A percentile compares a stretch with the other conserved stretches of the same genome.
phyloP scores from a whole-genome alignment of 2,888 invertebrate genomes.

The Eupelmus urozonus region DNA sequence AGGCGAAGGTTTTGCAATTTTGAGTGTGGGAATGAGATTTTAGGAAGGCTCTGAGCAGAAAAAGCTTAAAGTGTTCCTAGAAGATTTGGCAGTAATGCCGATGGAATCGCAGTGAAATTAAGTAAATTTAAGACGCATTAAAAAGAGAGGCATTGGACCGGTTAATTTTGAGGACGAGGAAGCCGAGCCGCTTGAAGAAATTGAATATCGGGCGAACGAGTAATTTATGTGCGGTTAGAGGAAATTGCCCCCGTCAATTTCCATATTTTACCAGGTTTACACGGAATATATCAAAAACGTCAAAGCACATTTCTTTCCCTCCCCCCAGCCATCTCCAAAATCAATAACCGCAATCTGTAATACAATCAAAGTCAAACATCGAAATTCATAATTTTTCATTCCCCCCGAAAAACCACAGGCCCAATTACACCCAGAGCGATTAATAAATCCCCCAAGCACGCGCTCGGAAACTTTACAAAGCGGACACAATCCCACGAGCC shows the following conservation, averaged over 20 bases:
- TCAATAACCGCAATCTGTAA: too few relatives aligned
- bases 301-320: neutral
- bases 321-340: too few relatives aligned
- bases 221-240: conserved; percentile 35
- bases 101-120: neutral
- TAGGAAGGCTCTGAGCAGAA: too few relatives aligned
- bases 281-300: conserved; percentile 3
- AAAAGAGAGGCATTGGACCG: neutral
- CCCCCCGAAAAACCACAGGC: too few relatives aligned
- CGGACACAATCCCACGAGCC: neutral
- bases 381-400: too few relatives aligned
- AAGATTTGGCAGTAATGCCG: too few relatives aligned
- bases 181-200: conserved; percentile 19
- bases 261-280: conserved; percentile 20
- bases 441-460: conserved; percentile 2
- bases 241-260: conserved; percentile 38
- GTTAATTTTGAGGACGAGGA: conserved; percentile 13
- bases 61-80: too few relatives aligned
- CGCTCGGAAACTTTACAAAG: too few relatives aligned
- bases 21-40: too few relatives aligned
- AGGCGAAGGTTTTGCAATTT: too few relatives aligned
- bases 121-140: conserved; percentile 7
- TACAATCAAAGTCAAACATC: too few relatives aligned
- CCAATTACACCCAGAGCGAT: too few relatives aligned
- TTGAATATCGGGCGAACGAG: conserved; percentile 29